These are phyloP conservation scores for Drosophila bifasciata DNA, from an alignment of 1,140 invertebrate genomes.

Conservation along the genomic window DNA sequence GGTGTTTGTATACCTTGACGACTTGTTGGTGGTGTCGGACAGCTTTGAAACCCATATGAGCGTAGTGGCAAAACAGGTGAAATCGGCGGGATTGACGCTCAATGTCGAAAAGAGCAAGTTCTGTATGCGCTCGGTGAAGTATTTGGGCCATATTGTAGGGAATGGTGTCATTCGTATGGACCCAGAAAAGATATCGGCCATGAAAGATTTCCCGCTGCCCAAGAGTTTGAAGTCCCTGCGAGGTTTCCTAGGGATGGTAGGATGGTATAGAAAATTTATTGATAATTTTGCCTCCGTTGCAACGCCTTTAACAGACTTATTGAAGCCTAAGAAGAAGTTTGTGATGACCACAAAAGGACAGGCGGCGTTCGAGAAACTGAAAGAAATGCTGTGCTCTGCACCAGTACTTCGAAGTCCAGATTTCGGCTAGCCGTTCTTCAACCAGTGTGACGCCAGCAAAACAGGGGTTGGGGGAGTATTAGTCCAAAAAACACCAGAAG, in stretches of 20 bases:
- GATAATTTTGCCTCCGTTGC: background rate
- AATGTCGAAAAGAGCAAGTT: no score
- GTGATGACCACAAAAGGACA: no score
- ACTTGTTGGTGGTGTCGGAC: conserved; percentile 1
- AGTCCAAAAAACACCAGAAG: no score
- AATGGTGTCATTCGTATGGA: no score
- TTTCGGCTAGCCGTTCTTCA: background rate
- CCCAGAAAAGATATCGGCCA: no score
- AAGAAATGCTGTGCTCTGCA: background rate
- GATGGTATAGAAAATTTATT: background rate
- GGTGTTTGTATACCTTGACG: conserved; percentile 2
- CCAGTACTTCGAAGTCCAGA: background rate
- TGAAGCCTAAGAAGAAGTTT: background rate
- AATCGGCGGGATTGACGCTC: no score
- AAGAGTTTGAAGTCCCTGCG: background rate
- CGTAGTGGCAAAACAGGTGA: background rate
- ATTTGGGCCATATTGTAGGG: no score
- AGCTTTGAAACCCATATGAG: background rate
- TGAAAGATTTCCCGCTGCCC: conserved; percentile 3
- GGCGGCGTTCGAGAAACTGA: background rate
- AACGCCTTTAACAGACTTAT: background rate
- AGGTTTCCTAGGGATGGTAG: background rate
- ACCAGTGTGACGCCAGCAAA: background rate
- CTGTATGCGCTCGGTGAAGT: no score
- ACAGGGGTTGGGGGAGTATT: no score